Base-by-base conservation (phyloP, 2,888 invertebrate species). In the Troides aeacus region DNA sequence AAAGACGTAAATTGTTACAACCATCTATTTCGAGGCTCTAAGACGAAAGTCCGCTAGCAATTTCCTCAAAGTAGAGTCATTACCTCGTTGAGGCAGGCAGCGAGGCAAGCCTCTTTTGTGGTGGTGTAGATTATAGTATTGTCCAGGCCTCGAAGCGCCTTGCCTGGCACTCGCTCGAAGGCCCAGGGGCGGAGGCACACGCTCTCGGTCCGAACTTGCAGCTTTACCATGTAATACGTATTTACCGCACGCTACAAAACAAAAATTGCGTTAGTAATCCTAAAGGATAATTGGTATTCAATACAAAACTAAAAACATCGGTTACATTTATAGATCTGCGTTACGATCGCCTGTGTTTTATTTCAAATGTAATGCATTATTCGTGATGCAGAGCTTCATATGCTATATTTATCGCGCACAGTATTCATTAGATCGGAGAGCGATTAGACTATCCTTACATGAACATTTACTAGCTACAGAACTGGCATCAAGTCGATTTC, bases 221-320 rank as follows among this genome's bases (percentile, higher is more conserved):
- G 93, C 89, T 98, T 98, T 81, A 97, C 97, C 97, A 98, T 97
- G 93, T 98, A 98, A 89, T 98, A 98, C 93, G 97, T 97, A 87
- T 97, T 98, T 80, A 97, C 97, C 30, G 97, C 96, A 71, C 96
- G 93, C 87, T 95, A 94, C 15, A 73, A 76, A 60, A 74, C 73
- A 83, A 79, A 62, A 69, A 50, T 18, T 17, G 18, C 17, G 2
- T 50, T 17, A 50, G 5, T 21, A 53, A 56, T 62, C 10, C 64
- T 21, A 64, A 58, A 56, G 46, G 30, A 36, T 62, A 65, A 30
- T 58, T 61, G 30, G n/a, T 12, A 23, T 62, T 62, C 53, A 66
- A 36, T 64, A 63, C 30, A 30, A 56, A 63, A 62, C 17, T 62
- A 65, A 50, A 42, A 53, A 57, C 56, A 56, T n/a, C 56, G n/a